Base-by-base conservation (phyloP, 2,113 vertebrate genomes). In the Scomber colias region DNA sequence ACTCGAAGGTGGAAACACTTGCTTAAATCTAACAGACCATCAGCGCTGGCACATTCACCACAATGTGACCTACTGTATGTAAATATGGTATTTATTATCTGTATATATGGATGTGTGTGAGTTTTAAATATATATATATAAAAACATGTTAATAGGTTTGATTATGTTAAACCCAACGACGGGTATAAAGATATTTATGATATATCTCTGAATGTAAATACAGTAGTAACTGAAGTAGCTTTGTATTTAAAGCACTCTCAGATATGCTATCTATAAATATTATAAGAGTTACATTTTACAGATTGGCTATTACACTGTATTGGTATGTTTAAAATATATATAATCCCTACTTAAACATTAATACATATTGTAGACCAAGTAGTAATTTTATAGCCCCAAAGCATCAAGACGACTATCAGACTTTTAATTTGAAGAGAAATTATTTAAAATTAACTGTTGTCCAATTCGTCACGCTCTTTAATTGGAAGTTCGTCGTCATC, bases 191-290 rank as follows among this genome's bases (percentile, higher is more conserved):
- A 75, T 62, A 80, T 87, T 83, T 83, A 78, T 87, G 63, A 64
- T 70, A 12, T 75, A 73, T 82, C 57, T 84, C 66, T 78, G 62
- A 76, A 86, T 91, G 90, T 87, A 89, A 72, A 89, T 82, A 86
- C 55, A 50, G 5, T 60, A 77, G 59, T 81, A 74, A 76, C 64
- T 73, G 66, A 75, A 67, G 9, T 63, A 76, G 51, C 72, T 83
- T 86, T 78, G 76, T 79, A 71, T 82, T 57, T 66, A 75, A 75
- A 71, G 44, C 31, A 44, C 71, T 65, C 59, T 70, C n/a, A 51
- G 30, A 75, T 62, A 63, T 62, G 55, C 12, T 75, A 78, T 64
- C 53, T 85, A 67, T 60, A 57, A 71, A 82, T 74, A 71, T 64
- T 71, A 27, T 27, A 57, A 59, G 17, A 55, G 46, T 78, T 57